These are phyloP conservation scores for Ganaspis sp. DNA, from an alignment of 1,140 invertebrate genomes.

Conservation along the genomic window DNA sequence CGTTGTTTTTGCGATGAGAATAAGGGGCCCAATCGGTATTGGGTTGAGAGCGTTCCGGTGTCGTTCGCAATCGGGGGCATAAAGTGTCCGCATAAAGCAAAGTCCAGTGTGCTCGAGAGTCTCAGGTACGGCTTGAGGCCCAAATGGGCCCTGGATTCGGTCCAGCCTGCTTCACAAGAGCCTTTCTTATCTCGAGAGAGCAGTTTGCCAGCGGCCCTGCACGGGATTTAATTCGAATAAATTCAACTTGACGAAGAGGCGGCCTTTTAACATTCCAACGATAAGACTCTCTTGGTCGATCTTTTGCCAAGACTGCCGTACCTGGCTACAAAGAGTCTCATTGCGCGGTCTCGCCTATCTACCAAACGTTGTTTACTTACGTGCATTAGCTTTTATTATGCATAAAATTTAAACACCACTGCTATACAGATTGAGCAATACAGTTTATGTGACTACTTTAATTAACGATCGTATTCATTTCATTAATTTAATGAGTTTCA, in stretches of 20 bases:
- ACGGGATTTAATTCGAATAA: slow-evolving; percentile 75
- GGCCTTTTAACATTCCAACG: slow-evolving; percentile 76
- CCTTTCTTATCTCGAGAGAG: slow-evolving; percentile 65
- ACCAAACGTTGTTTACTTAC: slow-evolving; percentile 31
- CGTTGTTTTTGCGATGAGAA: slow-evolving; percentile 62
- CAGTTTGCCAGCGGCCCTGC: slow-evolving; percentile 58
- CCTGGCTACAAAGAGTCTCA: slow-evolving; percentile 36
- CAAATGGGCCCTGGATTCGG: slow-evolving; percentile 11
- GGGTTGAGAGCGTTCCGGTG: slow-evolving; percentile 76
- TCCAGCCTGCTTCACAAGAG: slow-evolving; percentile 50
- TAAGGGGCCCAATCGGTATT: slow-evolving; percentile 59
- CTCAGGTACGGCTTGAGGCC: slow-evolving; percentile 46
- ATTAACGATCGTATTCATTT: slow-evolving; percentile 18
- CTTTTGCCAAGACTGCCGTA: slow-evolving; percentile 23
- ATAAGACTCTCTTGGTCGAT: slow-evolving; percentile 59
- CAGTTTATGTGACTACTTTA: slow-evolving; percentile 28
- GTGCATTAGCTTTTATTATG: slow-evolving; percentile 34
- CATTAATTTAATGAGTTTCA: slow-evolving; percentile 25
- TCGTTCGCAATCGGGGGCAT: slow-evolving; percentile 75
- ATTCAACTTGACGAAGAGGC: slow-evolving; percentile 73
- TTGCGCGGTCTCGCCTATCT: slow-evolving; percentile 48
- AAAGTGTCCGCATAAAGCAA: slow-evolving; percentile 74
- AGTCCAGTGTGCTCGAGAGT: slow-evolving; percentile 50
- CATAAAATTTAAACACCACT: slow-evolving; percentile 25
- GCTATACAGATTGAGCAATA: slow-evolving; percentile 12